Conservation (phyloP, 2,888 invertebrate genomes). For the Phasia obesa region DNA sequence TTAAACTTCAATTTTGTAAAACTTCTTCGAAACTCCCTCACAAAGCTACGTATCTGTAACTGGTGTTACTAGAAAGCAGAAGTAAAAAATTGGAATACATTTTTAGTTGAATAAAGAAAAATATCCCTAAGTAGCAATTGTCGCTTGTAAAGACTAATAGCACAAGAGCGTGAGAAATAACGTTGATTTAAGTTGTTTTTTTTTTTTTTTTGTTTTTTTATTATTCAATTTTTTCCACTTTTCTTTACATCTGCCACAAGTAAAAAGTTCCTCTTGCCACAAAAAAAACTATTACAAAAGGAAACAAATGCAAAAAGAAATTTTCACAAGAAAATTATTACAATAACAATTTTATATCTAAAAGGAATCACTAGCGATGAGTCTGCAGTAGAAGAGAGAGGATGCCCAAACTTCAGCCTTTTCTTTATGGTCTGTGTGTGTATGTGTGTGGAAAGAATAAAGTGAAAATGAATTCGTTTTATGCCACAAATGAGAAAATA, state of each 20-base stretch:
- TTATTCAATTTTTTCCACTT: slow-evolving; percentile 20
- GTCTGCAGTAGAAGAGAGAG: neutral
- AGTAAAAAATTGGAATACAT: slow-evolving; percentile 65
- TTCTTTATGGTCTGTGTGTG: slow-evolving; percentile 15
- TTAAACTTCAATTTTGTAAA: too few species aligned
- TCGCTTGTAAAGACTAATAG: slow-evolving; percentile 69
- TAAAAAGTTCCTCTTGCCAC: slow-evolving; percentile 60
- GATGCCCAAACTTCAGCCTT: slow-evolving; percentile 1
- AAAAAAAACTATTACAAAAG: slow-evolving; percentile 59
- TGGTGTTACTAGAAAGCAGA: slow-evolving; percentile 39
- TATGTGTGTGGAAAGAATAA: slow-evolving; percentile 19
- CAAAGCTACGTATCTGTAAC: slow-evolving; percentile 28
- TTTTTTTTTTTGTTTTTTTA: slow-evolving; percentile 8
- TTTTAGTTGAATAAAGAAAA: slow-evolving; percentile 55
- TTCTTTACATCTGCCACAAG: slow-evolving; percentile 45
- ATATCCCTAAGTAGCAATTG: slow-evolving; percentile 68
- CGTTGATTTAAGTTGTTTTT: slow-evolving; percentile 42
- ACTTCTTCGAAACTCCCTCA: too few species aligned
- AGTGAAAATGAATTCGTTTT: slow-evolving; percentile 61
- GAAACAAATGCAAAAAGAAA: slow-evolving; percentile 57
- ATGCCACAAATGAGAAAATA: slow-evolving; percentile 59
- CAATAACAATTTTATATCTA: slow-evolving; percentile 27
- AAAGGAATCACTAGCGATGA: neutral
- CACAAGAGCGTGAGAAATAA: slow-evolving; percentile 68
- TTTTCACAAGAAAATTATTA: slow-evolving; percentile 59